Percentiles rank a stretch among this genome's conserved stretches.
phyloP scores from a whole-genome alignment of 1,140 invertebrate genomes.

The Glossosoma conforme region DNA sequence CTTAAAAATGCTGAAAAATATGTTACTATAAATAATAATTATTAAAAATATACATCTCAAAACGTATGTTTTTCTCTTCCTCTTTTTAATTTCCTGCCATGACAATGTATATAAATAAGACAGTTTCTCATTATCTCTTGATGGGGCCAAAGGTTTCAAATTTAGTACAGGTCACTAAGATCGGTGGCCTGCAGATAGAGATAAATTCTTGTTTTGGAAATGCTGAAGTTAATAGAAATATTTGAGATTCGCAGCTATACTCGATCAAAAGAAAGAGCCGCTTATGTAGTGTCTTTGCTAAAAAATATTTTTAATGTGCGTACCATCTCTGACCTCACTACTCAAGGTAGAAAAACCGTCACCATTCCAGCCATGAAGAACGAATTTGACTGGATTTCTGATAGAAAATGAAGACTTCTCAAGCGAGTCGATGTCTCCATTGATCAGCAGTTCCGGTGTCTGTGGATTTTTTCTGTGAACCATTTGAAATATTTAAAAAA shows the following conservation, averaged over 20 bases:
- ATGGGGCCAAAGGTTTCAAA: neutral
- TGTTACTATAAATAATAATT: neutral
- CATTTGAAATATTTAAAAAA: too few relatives aligned
- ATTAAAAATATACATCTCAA: neutral
- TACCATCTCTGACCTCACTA: slow-evolving; percentile 8
- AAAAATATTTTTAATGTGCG: neutral
- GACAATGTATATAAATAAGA: neutral
- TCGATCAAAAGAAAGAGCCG: too few relatives aligned
- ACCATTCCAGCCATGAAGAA: slow-evolving; percentile 6
- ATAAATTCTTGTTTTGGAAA: neutral
- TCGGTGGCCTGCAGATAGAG: neutral
- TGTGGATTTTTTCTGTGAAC: too few relatives aligned
- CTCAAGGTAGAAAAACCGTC: neutral
- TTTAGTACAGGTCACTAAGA: neutral
- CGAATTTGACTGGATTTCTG: slow-evolving; percentile 6
- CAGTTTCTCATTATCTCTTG: neutral
- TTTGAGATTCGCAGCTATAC: too few relatives aligned
- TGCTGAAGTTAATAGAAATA: too few relatives aligned
- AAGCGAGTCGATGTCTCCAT: too few relatives aligned
- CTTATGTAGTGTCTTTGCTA: neutral
- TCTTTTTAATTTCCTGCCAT: neutral
- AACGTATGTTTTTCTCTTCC: neutral
- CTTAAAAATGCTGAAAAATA: slow-evolving; percentile 35
- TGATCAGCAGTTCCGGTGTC: too few relatives aligned
- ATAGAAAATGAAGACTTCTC: too few relatives aligned